phyloP scores from a whole-genome alignment of 1,140 invertebrate species.

The Caenorhabditis latens region DNA sequence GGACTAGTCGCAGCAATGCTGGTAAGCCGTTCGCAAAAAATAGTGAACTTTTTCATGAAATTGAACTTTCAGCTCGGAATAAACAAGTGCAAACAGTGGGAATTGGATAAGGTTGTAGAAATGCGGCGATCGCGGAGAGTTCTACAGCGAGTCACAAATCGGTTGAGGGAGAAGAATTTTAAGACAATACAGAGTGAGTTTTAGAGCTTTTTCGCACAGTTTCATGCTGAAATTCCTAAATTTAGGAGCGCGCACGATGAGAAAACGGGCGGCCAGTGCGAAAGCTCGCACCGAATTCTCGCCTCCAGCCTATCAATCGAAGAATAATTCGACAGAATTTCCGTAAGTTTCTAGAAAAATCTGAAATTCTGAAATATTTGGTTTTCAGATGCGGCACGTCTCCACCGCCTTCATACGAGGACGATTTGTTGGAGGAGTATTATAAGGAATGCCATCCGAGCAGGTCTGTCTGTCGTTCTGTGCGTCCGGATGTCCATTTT shows the following conservation, averaged over 20 bases:
- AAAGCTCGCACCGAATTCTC: conserved; percentile 59
- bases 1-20: conserved; percentile 77
- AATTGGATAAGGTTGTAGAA: conserved; percentile 76
- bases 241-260: conserved; percentile 73
- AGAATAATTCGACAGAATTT: conserved; percentile 7
- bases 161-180: conserved; percentile 76
- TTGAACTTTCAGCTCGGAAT: conserved; percentile 47
- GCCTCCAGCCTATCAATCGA: conserved; percentile 59
- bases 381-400: conserved; percentile 69
- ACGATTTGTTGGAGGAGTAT: conserved; percentile 75
- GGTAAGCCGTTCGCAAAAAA: neutral
- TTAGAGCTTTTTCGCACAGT: neutral
- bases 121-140: conserved; percentile 74
- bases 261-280: conserved; percentile 68
- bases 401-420: conserved; percentile 76
- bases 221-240: neutral
- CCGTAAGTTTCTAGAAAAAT: conserved; percentile 47
- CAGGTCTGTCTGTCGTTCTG: neutral
- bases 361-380: neutral
- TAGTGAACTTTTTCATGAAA: neutral
- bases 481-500: too few species aligned
- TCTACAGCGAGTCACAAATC: conserved; percentile 73
- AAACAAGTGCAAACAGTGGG: conserved; percentile 75
- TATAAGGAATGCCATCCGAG: conserved; percentile 74
- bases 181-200: conserved; percentile 75